Conservation (phyloP, 2,113 vertebrate species). For the Larimichthys crocea region DNA sequence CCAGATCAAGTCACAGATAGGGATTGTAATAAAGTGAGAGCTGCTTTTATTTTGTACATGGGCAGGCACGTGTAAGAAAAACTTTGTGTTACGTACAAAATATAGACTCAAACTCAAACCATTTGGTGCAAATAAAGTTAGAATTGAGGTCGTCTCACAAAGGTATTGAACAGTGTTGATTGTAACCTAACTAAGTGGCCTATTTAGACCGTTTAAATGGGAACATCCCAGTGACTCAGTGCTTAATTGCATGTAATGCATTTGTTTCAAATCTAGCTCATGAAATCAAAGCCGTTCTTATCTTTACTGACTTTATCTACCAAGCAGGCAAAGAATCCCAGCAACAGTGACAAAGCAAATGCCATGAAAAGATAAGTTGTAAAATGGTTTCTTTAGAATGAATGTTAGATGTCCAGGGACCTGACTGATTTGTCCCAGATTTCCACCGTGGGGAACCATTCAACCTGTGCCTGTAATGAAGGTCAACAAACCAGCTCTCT, state of each 20-base stretch:
- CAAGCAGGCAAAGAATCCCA: neutral
- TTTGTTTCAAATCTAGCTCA: slow-evolving; percentile 39
- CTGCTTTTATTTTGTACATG: neutral
- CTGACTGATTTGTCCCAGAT: slow-evolving; percentile 53
- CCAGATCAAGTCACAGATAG: slow-evolving; percentile 9
- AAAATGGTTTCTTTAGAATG: slow-evolving; percentile 42
- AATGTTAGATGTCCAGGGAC: slow-evolving; percentile 45
- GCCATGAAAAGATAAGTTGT: slow-evolving; percentile 8
- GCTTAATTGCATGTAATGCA: slow-evolving; percentile 45
- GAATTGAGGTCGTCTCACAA: slow-evolving; percentile 62
- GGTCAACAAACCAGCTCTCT: slow-evolving; percentile 35
- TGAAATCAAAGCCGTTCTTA: neutral
- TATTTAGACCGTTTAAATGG: slow-evolving; percentile 62
- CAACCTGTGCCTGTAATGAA: slow-evolving; percentile 52
- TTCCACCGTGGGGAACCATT: slow-evolving; percentile 43
- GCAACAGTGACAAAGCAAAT: neutral
- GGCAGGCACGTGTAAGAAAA: too few species aligned
- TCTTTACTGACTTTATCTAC: slow-evolving; percentile 18
- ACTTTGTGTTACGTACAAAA: neutral
- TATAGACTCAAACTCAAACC: slow-evolving; percentile 15
- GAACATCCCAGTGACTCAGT: slow-evolving; percentile 45
- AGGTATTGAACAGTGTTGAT: slow-evolving; percentile 60
- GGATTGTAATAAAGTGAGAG: slow-evolving; percentile 8
- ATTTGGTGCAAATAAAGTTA: slow-evolving; percentile 42
- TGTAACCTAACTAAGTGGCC: slow-evolving; percentile 69